These are phyloP conservation scores for Eremobia ochroleuca DNA, from an alignment of 2,888 invertebrate genomes.

Conservation along the genomic window DNA sequence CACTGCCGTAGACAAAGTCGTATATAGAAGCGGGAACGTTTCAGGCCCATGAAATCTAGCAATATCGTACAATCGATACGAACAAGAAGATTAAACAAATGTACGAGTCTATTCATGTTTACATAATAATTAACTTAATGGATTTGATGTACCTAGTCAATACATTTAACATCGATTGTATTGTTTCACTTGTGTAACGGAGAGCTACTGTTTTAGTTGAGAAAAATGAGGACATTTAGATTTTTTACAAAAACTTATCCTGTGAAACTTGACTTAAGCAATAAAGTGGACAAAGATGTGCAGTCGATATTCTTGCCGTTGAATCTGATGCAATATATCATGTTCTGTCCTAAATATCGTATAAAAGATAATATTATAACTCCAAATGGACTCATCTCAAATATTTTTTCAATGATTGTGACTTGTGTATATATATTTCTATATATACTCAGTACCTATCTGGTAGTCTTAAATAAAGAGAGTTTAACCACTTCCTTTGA, in stretches of 20 bases:
- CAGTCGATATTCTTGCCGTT: slow-evolving; percentile 45
- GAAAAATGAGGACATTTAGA: neutral
- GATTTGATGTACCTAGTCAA: neutral
- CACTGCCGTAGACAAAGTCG: neutral
- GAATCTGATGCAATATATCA: slow-evolving; percentile 30
- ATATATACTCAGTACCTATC: neutral
- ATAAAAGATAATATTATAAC: slow-evolving; percentile 7
- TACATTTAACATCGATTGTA: neutral
- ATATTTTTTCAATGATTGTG: neutral
- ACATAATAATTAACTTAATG: neutral
- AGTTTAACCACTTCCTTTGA: no score
- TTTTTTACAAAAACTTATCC: neutral
- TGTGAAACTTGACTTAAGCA: neutral
- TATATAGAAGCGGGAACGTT: no score
- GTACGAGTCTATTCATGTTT: no score
- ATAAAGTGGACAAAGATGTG: slow-evolving; percentile 31
- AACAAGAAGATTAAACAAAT: no score
- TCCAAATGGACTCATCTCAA: slow-evolving; percentile 3
- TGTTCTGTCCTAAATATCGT: slow-evolving; percentile 20
- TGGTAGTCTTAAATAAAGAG: neutral
- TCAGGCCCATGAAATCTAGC: no score
- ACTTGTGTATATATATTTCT: neutral
- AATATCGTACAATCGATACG: no score
- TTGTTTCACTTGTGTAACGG: neutral
- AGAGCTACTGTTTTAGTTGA: neutral